Percentiles rank a stretch among this genome's conserved stretches.
phyloP scores from a whole-genome alignment of 2,797 vertebrate species.

The Rhincodon typus region DNA sequence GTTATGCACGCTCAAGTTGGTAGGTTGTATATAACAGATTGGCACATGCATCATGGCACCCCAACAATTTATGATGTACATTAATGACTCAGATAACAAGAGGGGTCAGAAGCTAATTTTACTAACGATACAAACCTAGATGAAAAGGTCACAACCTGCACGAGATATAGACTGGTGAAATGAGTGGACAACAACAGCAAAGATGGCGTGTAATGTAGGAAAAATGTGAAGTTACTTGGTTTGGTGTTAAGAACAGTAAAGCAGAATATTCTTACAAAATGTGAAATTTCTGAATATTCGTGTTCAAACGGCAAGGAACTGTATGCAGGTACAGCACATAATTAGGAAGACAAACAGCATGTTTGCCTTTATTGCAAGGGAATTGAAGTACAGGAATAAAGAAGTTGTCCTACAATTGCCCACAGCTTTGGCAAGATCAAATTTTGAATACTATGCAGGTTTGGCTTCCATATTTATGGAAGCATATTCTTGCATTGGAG shows the following conservation, averaged over 20 bases:
- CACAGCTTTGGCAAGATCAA: background rate
- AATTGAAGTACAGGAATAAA: background rate
- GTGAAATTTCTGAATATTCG: background rate
- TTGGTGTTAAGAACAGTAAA: background rate
- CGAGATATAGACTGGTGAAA: background rate
- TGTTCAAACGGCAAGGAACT: background rate
- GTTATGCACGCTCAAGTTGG: no score
- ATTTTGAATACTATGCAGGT: background rate
- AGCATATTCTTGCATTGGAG: background rate
- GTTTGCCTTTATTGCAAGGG: background rate
- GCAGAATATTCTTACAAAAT: background rate
- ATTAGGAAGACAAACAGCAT: background rate
- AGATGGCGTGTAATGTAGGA: background rate
- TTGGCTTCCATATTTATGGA: background rate
- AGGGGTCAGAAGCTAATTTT: background rate
- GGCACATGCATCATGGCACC: no score
- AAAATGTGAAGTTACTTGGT: background rate
- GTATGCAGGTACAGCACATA: background rate
- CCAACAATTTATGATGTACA: background rate
- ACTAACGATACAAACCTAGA: background rate
- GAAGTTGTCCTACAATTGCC: background rate
- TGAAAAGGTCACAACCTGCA: background rate
- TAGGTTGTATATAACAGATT: no score
- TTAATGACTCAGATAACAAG: background rate
- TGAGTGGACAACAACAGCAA: background rate